Conservation (phyloP, 2,888 invertebrate species). For the Amphimallon solstitiale region DNA sequence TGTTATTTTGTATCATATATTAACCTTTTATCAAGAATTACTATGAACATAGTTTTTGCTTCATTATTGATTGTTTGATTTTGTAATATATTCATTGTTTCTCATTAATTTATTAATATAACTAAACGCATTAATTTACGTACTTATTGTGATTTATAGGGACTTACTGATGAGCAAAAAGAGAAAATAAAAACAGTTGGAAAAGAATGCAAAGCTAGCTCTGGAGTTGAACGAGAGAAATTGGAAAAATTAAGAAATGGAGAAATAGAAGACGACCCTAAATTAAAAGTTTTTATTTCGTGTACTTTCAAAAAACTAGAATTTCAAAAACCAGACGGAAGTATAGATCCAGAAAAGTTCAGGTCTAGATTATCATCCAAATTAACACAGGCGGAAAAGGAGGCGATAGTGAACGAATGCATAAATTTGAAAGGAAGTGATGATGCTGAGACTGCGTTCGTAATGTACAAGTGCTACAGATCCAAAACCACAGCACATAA, state of each 20-base stretch:
- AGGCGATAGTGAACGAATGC: conserved; percentile 40
- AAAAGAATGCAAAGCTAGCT: conserved; percentile 52
- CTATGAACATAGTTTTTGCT: no score
- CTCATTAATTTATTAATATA: no score
- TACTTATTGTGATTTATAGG: conserved; percentile 31
- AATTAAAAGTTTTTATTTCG: conserved; percentile 63
- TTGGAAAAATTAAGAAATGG: conserved; percentile 54
- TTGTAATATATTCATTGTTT: no score
- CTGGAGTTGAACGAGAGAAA: conserved; percentile 55
- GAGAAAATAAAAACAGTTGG: conserved; percentile 45
- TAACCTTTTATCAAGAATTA: no score
- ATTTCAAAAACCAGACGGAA: conserved; percentile 59
- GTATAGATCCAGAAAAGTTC: conserved; percentile 56
- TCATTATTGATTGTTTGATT: no score
- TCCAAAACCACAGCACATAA: conserved; percentile 55
- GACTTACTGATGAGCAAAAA: conserved; percentile 49
- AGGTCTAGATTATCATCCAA: conserved; percentile 59
- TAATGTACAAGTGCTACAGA: conserved; percentile 64
- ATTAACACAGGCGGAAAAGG: conserved; percentile 15
- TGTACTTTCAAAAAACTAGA: conserved; percentile 65
- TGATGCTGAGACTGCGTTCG: conserved; percentile 61
- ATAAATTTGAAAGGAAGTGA: conserved; percentile 38
- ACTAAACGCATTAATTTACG: no score
- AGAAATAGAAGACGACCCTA: conserved; percentile 63
- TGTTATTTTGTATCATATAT: no score